Base-by-base conservation (phyloP, 53 echinoderm and acorn worm species). In the Stichopus horrens region DNA sequence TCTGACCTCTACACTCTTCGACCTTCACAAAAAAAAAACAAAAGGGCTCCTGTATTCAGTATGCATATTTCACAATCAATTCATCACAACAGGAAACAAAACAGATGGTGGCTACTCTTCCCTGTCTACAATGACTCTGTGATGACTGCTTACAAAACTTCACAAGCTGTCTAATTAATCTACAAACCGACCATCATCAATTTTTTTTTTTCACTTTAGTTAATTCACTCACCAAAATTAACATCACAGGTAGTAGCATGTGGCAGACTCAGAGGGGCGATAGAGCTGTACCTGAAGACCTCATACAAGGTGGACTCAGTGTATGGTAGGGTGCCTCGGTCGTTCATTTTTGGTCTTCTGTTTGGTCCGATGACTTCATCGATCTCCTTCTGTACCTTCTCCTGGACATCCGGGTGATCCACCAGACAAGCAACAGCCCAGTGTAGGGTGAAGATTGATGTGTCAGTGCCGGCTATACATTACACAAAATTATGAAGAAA, bases 271-370 rank as follows among this genome's bases (percentile, higher is more conserved):
- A 93, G 7, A 8, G 96, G 96, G 7, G 57, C 67, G 5, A 95
- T 91, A 1, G 93, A 83, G 54, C 91, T 88, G 52, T 74, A 93
- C 5, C 96, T 92, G 37, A 94, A 75, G 1, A 93, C 57, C 88
- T 96, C 96, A 54, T 90, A 87, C 7, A 96, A 10, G 58, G 92
- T 89, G 4, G 93, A 88, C 73, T 95, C 94, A 0, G 93, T 93
- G 83, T 91, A 96, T 11, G 95, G 96, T 59, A 95, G 55, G 21
- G 57, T 83, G 8, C 88, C 92, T 7, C 91, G 90, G 74, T 96
- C 93, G 18, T 90, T 88, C 90, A 93, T 73, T 6, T 79, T 77
- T 73, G 96, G 93, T 22, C 76, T 75, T 37, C 93, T 90, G 7
- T 90, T 84, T 11, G 75, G 75, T 51, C 96, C 96, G 37, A 96